Evolutionary conservation across 2,888 invertebrate species (phyloP), one percentile per base, ranked within the genome.

Genomic region (Neocrepidodera transversa): DNA sequence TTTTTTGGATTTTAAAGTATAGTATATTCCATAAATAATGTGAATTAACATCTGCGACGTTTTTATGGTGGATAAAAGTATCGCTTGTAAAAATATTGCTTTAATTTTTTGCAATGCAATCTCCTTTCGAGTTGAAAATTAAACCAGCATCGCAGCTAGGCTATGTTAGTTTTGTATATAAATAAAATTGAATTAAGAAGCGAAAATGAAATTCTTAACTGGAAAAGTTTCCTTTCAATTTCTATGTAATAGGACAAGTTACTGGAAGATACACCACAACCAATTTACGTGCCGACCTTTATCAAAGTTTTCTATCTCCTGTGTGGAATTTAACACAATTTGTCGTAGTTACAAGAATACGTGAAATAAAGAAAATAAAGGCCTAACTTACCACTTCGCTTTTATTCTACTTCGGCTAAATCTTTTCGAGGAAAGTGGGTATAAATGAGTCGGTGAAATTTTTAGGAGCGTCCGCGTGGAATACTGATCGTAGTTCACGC

Each of bases 241-340:
- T 62, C 51, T 50, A 48, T 47, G 58, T 63, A 66, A 66, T 64
- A 51, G 63, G 59, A 48, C 58, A 57, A 66, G 59, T 63, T 63
- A 60, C 38, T 60, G 64, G 60, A 62, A 67, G 63, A 61, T 62
- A 65, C 63, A 64, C 61, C 66, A 58, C 60, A 32, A 13, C 60
- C 59, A 59, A 63, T 64, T 57, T 64, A 58, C 45, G 49, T 63
- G 60, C 52, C 28, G 50, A 35, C 38, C 40, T 50, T 43, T 63
- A 61, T 61, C 55, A 35, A 36, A 30, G 36, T 51, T 52, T 51
- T 51, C 18, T 55, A 60, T 43, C 55, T 55, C 48, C 38, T 10
- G 16, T 42, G 49, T 52, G 49, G 53, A 47, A 43, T 57, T 38
- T 57, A 58, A 58, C 54, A 53, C 58, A 62, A 62, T 58, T 58